Evolutionary conservation across 2,888 invertebrate species (phyloP).

Genomic region (Cistogaster globosa): DNA sequence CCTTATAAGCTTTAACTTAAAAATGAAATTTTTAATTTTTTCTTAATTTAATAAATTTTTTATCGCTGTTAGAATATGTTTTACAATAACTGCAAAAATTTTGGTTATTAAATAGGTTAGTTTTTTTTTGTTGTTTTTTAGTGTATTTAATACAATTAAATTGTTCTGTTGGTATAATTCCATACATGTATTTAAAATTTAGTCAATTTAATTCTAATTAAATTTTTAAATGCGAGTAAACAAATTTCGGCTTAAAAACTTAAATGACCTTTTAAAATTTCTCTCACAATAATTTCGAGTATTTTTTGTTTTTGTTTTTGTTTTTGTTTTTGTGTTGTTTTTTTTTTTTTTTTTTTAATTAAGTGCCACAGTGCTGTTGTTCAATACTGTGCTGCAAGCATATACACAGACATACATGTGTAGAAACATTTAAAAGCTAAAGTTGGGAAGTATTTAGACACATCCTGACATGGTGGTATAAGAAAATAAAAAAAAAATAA

Average conservation of each 20-base stretch:
- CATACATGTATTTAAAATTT: slow-evolving; percentile 31
- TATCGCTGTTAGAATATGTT: too few relatives aligned
- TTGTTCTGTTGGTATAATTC: not conserved
- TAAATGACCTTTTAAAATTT: slow-evolving; percentile 48
- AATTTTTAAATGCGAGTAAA: slow-evolving; percentile 37
- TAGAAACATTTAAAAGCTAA: not conserved
- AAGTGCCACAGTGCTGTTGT: slow-evolving; percentile 15
- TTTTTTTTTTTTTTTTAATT: not conserved
- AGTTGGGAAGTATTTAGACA: slow-evolving; percentile 8
- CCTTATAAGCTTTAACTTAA: too few relatives aligned
- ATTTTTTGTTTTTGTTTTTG: too few relatives aligned
- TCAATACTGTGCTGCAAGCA: slow-evolving; percentile 7
- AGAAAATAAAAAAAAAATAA: not conserved
- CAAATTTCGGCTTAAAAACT: slow-evolving; percentile 39
- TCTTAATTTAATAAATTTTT: too few relatives aligned
- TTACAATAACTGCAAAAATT: too few relatives aligned
- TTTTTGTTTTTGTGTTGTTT: too few relatives aligned
- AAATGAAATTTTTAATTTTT: too few relatives aligned
- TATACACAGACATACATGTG: not conserved
- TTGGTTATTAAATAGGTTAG: too few relatives aligned
- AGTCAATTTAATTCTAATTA: slow-evolving; percentile 44
- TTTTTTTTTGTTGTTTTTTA: not conserved
- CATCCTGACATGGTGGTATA: not conserved
- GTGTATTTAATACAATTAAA: slow-evolving; percentile 8
- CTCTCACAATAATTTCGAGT: slow-evolving; percentile 9